A percentile compares a stretch with the other conserved stretches of the same genome.
Conservation (phyloP, 2,888 invertebrate species). For the Pseudococcus viburni region DNA sequence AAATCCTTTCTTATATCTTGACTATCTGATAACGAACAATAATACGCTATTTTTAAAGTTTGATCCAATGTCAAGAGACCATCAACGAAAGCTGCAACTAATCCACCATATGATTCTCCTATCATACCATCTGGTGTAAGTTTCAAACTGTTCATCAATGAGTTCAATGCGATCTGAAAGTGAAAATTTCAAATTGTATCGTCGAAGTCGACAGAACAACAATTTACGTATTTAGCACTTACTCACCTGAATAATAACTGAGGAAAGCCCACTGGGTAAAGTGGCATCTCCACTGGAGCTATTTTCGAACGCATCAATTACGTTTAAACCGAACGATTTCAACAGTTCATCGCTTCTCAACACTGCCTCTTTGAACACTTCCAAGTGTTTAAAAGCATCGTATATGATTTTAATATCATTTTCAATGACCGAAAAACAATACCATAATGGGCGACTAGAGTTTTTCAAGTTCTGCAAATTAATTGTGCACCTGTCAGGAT, state of each 20-base stretch:
- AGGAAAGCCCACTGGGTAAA: background rate
- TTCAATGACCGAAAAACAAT: background rate
- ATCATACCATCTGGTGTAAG: conserved; percentile 43
- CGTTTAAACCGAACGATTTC: background rate
- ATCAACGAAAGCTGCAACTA: conserved; percentile 32
- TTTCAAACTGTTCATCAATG: conserved; percentile 32
- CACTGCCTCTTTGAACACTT: conserved; percentile 24
- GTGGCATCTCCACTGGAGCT: background rate
- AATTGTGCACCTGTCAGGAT: background rate
- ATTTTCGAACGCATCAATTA: conserved; percentile 14
- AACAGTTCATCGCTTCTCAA: background rate
- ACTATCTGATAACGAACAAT: conserved; percentile 12
- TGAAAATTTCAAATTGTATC: background rate
- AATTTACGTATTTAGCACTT: no score
- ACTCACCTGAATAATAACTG: conserved; percentile 47
- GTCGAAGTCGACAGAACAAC: no score
- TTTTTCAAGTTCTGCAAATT: background rate
- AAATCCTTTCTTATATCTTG: background rate
- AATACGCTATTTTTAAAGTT: conserved; percentile 20
- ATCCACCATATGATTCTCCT: conserved; percentile 57
- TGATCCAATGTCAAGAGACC: conserved; percentile 47
- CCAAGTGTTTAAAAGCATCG: conserved; percentile 4
- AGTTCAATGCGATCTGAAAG: conserved; percentile 27
- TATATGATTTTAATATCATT: background rate
- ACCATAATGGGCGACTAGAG: conserved; percentile 22